Conservation (phyloP, 2,797 vertebrate species). For the Fundulus diaphanus region DNA sequence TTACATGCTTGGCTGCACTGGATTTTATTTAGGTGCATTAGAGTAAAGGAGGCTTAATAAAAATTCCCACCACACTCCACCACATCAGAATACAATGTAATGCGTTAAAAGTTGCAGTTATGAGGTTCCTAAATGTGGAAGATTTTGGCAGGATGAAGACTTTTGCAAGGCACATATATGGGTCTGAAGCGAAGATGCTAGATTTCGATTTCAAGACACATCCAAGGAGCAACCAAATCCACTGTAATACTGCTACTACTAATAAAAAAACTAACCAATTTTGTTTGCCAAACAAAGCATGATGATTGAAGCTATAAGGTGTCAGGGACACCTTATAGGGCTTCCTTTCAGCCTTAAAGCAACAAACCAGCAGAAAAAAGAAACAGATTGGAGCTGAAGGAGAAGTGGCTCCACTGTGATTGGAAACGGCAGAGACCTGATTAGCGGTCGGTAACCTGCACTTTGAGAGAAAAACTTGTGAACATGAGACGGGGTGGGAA, state of each 20-base stretch:
- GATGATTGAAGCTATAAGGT: not conserved
- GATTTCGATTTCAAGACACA: conserved; percentile 3
- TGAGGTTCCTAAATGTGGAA: not conserved
- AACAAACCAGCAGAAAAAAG: conserved; percentile 13
- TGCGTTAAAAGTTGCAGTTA: no score
- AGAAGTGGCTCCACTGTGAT: conserved; percentile 36
- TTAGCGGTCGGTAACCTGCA: conserved; percentile 27
- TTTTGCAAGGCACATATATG: not conserved
- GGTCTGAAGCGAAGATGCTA: conserved; percentile 4
- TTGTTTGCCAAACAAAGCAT: not conserved
- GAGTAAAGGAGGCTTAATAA: not conserved
- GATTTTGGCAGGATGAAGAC: not conserved
- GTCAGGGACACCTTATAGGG: not conserved
- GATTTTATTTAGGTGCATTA: no score
- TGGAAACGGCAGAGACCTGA: conserved; percentile 21
- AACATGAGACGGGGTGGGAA: conserved; percentile 50
- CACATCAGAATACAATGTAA: no score
- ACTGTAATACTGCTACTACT: conserved; percentile 1
- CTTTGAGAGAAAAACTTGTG: conserved; percentile 24
- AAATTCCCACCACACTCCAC: no score
- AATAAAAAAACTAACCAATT: not conserved
- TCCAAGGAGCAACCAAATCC: not conserved
- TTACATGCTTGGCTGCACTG: no score
- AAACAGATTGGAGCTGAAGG: conserved; percentile 24
- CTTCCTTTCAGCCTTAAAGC: not conserved